Conservation (phyloP, 2,113 vertebrate species). For the Kryptolebias marmoratus region DNA sequence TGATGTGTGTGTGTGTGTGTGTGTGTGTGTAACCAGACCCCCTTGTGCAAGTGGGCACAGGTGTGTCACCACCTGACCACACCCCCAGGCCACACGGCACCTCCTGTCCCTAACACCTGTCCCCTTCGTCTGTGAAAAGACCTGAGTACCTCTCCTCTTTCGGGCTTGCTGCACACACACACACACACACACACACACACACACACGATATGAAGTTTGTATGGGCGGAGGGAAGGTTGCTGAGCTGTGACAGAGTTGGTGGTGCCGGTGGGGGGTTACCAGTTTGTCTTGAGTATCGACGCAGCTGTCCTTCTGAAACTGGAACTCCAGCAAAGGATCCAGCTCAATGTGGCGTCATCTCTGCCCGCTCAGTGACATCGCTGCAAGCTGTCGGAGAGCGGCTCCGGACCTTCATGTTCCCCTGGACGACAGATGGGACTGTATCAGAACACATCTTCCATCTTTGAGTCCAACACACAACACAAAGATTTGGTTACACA, state of each 20-base stretch:
- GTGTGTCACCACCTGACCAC: slow-evolving; percentile 80
- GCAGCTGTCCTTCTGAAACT: slow-evolving; percentile 77
- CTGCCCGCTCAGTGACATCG: slow-evolving; percentile 37
- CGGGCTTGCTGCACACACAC: slow-evolving; percentile 27
- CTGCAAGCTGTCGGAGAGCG: slow-evolving; percentile 42
- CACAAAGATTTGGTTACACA: background rate
- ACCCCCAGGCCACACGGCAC: slow-evolving; percentile 69
- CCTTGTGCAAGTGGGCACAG: slow-evolving; percentile 70
- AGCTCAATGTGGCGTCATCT: slow-evolving; percentile 43
- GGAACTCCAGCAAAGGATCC: slow-evolving; percentile 56
- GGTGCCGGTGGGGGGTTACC: slow-evolving; percentile 29
- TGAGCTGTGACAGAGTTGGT: slow-evolving; percentile 60
- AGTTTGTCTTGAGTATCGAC: slow-evolving; percentile 56
- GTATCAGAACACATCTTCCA: slow-evolving; percentile 31
- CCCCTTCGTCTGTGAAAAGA: slow-evolving; percentile 63
- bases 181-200: slow-evolving; percentile 33
- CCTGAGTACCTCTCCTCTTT: slow-evolving; percentile 38
- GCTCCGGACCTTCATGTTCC: slow-evolving; percentile 18
- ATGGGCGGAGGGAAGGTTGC: slow-evolving; percentile 64
- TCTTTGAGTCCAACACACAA: background rate
- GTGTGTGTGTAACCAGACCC: slow-evolving; percentile 66
- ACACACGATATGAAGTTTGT: slow-evolving; percentile 29
- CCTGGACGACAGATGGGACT: slow-evolving; percentile 53
- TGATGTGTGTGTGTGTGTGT: slow-evolving; percentile 54
- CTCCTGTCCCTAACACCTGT: slow-evolving; percentile 81